Evolutionary conservation across 2,113 vertebrate species (phyloP).

Genomic region (Myiagra hebetior): DNA sequence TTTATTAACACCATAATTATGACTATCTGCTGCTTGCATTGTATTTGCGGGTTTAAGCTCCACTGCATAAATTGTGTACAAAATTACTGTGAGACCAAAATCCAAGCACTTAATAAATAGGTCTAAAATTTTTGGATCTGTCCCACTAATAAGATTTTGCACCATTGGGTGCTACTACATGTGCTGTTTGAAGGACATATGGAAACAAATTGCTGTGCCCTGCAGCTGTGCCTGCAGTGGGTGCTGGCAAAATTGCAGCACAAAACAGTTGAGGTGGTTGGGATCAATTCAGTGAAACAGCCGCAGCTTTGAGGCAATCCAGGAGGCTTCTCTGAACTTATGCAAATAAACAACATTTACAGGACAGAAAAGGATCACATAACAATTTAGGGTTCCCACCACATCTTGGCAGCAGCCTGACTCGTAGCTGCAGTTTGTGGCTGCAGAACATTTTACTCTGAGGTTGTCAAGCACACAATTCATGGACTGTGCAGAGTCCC

Average conservation of each 20-base stretch:
- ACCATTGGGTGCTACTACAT: neutral
- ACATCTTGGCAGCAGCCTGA: neutral
- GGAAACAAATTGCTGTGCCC: neutral
- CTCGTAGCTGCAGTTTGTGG: neutral
- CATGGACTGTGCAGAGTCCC: neutral
- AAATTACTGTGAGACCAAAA: neutral
- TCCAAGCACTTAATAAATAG: neutral
- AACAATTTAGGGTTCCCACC: neutral
- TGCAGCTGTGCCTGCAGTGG: neutral
- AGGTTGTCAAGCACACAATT: neutral
- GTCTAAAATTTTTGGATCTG: neutral
- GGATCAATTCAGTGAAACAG: neutral
- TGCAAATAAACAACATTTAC: neutral
- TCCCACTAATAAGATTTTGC: neutral
- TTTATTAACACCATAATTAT: neutral
- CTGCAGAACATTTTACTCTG: neutral
- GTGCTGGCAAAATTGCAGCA: neutral
- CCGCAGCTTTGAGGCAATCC: neutral
- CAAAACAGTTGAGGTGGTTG: neutral
- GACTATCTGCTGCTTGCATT: neutral
- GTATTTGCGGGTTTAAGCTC: neutral
- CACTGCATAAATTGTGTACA: neutral
- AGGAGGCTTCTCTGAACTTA: neutral
- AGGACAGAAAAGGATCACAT: neutral
- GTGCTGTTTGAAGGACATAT: neutral